Base-by-base conservation (phyloP, 2,888 invertebrate genomes). In the Pherbina coryleti region DNA sequence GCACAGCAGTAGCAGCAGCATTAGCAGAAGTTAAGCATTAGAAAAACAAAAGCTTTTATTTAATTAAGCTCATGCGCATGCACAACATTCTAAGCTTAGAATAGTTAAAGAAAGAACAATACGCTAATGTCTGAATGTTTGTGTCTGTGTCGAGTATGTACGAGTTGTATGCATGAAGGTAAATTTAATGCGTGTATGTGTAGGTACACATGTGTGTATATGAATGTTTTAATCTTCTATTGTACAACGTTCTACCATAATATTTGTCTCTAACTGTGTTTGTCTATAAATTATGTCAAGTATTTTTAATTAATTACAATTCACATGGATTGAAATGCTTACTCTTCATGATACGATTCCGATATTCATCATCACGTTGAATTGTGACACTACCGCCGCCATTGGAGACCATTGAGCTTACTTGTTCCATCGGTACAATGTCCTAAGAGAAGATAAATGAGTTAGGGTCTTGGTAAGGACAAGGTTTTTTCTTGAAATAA, bases 341-440 rank as follows among this genome's bases (percentile, higher is more conserved):
- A 89, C 90, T 88, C 84, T 87, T 88, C 84, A 90, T 84, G 80
- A 90, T 89, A 79, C 90, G 88, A 85, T 87, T 88, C 76, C 90
- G 84, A 83, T 90, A 90, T 79, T 90, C 89, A 84, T 90, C 90
- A 80, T 90, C 90, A 78, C 88, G 88, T 81, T 88, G 88, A 84
- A 89, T 87, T 80, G 89, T 86, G 22, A 88, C 87, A 77, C 89
- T 88, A 78, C 89, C 89, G 62, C 88, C 89, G 22, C 89, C 89
- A 67, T 85, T 86, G 78, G 90, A 89, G 77, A 88, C 87, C 84
- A 88, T 86, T 79, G 88, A 89, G 85, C 89, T 89, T 71, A 88
- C 86, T 85, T 89, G 88, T 83, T 90, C 89, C 90, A 90, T 89
- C 79, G 89, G 90, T 83, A 90, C 87, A 85, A 89, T 89, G 83